Percentiles rank a stretch among this genome's conserved stretches.
Evolutionary conservation across 2,113 vertebrate species (phyloP).

Genomic region (Sphaerodactylus townsendi): DNA sequence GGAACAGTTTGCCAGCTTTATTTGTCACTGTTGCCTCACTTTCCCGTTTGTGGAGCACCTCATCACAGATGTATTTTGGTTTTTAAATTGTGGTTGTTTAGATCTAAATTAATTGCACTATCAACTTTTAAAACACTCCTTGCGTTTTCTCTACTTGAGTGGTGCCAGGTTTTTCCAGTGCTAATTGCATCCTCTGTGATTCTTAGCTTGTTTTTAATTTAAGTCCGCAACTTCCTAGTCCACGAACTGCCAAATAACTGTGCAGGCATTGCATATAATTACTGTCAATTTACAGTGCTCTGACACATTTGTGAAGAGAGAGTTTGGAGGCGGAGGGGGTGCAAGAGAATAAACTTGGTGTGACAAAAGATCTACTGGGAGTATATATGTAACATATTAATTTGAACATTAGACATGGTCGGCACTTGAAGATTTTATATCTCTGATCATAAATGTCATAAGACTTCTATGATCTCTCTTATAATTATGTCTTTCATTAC

Average conservation of each 20-base stretch:
- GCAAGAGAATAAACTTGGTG: slow-evolving; percentile 71
- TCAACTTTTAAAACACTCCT: slow-evolving; percentile 69
- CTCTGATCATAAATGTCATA: slow-evolving; percentile 66
- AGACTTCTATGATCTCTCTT: slow-evolving; percentile 58
- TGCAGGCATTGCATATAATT: slow-evolving; percentile 74
- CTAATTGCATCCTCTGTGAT: slow-evolving; percentile 80
- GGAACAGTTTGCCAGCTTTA: slow-evolving; percentile 50
- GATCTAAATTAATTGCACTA: slow-evolving; percentile 76
- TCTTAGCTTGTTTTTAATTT: slow-evolving; percentile 79
- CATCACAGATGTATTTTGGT: slow-evolving; percentile 55
- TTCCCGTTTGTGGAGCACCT: slow-evolving; percentile 38
- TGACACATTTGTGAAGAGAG: slow-evolving; percentile 67
- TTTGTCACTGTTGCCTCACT: slow-evolving; percentile 52
- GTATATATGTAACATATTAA: slow-evolving; percentile 75
- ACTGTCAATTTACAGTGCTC: slow-evolving; percentile 72
- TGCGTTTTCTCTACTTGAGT: slow-evolving; percentile 61
- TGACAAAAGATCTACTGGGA: slow-evolving; percentile 74
- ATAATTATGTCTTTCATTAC: slow-evolving; percentile 66
- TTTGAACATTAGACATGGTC: slow-evolving; percentile 69
- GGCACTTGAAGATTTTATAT: slow-evolving; percentile 67
- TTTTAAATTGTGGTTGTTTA: slow-evolving; percentile 67
- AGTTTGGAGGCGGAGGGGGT: slow-evolving; percentile 36
- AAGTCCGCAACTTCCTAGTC: slow-evolving; percentile 76
- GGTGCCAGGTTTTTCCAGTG: slow-evolving; percentile 73
- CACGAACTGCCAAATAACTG: slow-evolving; percentile 73